Conservation (phyloP, 2,797 vertebrate genomes). For the Varecia variegata region DNA sequence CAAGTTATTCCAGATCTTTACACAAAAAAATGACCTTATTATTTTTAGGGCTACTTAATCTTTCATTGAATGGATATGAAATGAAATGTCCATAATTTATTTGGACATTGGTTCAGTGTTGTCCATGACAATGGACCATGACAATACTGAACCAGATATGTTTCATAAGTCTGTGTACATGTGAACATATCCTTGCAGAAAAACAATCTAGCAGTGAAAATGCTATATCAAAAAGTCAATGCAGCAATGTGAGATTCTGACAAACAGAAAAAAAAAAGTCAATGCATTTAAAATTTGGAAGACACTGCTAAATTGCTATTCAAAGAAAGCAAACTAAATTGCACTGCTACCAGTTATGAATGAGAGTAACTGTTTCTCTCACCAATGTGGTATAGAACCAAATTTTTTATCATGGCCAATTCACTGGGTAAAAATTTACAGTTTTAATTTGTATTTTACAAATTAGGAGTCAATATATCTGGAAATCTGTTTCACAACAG, state of each 20-base stretch:
- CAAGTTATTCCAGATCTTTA: neutral
- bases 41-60: neutral
- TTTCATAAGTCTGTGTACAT: neutral
- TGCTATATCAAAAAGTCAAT: neutral
- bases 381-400: neutral
- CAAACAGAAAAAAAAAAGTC: neutral
- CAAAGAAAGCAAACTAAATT: neutral
- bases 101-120: neutral
- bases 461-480: neutral
- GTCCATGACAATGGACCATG: neutral
- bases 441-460: neutral
- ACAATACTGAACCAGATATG: neutral
- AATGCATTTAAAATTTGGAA: neutral
- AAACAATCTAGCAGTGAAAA: neutral
- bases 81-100: neutral
- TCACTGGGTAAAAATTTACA: neutral
- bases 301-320: neutral
- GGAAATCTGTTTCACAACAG: neutral
- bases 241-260: no score
- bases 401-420: neutral
- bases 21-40: neutral
- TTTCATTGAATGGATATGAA: neutral
- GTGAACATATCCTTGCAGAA: neutral
- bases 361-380: neutral
- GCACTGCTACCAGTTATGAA: neutral